Base-by-base conservation (phyloP, 2,797 vertebrate genomes). In the Aeoliscus strigatus region DNA sequence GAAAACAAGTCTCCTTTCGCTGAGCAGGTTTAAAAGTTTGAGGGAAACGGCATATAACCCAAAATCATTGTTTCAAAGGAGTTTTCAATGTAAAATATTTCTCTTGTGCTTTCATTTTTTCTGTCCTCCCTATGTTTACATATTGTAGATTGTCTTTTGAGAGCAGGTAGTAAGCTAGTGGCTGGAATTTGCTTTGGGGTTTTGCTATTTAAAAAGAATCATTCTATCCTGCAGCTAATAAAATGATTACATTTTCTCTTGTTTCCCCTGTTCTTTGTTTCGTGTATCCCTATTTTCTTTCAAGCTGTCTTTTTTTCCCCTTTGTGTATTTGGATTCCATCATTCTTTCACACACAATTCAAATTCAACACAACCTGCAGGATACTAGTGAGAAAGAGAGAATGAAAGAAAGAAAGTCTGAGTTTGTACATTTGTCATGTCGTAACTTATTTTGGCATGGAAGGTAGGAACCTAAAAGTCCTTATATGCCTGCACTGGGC, bases 71-170 rank as follows among this genome's bases (percentile, higher is more conserved):
- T 34, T 49, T 36, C n/a, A 41, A 12, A 65, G n/a, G 34, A 11
- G n/a, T 11, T 51, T 33, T 44, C 28, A 35, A 21, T 80, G 60
- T 78, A 73, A 79, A 62, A 58, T 61, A 70, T 60, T 28, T 47
- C 41, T 60, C 18, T 16, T 41, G 35, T 73, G 56, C 39, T 39
- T 66, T 56, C 33, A 32, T 30, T 51, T 57, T 41, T 25, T n/a
- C n/a, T n/a, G n/a, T n/a, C n/a, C 52, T 32, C 58, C 21, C 21
- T 16, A 31, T 60, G 57, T 74, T 72, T 61, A 66, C 43, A 53
- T 51, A 14, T 13, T 42, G 33, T 35, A 41, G 26, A 48, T 29
- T 29, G 21, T 26, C 27, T 15, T n/a, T n/a, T n/a, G n/a, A n/a
- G n/a, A n/a, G n/a, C n/a, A 1, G 2, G 5, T 17, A 9, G 18